phyloP scores from a whole-genome alignment of 2,888 invertebrate species.

The Yponomeuta sedellus region DNA sequence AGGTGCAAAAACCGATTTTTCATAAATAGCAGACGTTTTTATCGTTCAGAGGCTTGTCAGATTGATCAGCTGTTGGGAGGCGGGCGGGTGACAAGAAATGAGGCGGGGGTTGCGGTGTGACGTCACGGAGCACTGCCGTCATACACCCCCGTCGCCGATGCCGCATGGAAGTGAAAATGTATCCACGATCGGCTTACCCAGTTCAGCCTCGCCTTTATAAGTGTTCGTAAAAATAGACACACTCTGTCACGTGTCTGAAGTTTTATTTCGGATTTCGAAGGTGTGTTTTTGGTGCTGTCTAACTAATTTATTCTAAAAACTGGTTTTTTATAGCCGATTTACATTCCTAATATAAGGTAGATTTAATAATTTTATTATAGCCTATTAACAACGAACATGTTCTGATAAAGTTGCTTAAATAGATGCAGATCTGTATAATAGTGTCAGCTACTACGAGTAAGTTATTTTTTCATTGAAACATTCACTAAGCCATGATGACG shows the following conservation, averaged over 20 bases:
- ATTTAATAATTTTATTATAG: conserved; percentile 7
- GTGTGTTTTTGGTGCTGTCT: not conserved
- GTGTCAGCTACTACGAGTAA: not conserved
- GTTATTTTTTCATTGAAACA: not conserved
- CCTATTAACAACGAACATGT: not conserved
- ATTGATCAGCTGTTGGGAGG: conserved; percentile 25
- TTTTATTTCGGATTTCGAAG: not conserved
- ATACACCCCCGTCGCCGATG: conserved; percentile 35
- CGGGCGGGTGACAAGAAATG: conserved; percentile 18
- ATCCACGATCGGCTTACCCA: conserved; percentile 1
- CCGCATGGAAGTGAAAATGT: conserved; percentile 16
- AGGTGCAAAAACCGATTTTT: not conserved
- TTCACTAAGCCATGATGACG: too few relatives aligned
- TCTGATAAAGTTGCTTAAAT: not conserved
- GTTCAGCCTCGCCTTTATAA: conserved; percentile 2
- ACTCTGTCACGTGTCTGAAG: conserved; percentile 8
- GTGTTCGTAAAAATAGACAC: not conserved
- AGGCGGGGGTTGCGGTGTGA: conserved; percentile 25
- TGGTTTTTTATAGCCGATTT: conserved; percentile 7
- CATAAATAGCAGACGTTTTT: not conserved
- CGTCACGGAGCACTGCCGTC: conserved; percentile 45
- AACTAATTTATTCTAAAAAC: not conserved
- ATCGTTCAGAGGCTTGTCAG: conserved; percentile 10
- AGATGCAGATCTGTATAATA: not conserved
- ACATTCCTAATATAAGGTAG: not conserved